Base-by-base conservation (phyloP, 2,888 invertebrate species). In the Melanophora roralis region DNA sequence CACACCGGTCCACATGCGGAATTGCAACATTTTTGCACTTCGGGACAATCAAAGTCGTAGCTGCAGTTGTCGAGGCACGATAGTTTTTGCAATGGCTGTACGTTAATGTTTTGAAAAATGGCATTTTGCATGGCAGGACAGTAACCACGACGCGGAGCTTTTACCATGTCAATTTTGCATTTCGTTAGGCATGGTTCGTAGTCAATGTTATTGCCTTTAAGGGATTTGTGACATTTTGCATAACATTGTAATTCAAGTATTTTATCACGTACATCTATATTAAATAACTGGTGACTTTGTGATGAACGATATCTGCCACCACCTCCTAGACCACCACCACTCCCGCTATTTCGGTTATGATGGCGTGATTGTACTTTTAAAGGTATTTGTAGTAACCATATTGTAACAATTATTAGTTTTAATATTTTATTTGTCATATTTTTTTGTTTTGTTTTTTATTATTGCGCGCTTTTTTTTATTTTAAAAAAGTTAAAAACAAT, bases 1-100 rank as follows among this genome's bases (percentile, higher is more conserved):
- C 95, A 95, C 21, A 93, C 92, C 19, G 93, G 91, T 0, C 95
- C 94, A 84, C 95, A 95, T 23, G 91, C 92, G 40, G 91, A 91
- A 27, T 89, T 89, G 84, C 95, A 95, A 87, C 95, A 95, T 82
- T 94, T 92, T 76, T 93, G 92, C 1, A 92, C 91, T 80, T 93
- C 94, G 9, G 93, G 92, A 86, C 95, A 95, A 83, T 94, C 93
- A 0, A 92, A 91, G 85, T 95, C 95, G 16, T 86, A 86, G 51
- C 84, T 85, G 36, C 89, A 90, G 65, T 86, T 85, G 81, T 89
- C 87, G 16, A 89, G 84, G 47, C 89, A 89, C 5, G 82, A 76
- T 77, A 87, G 19, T 34, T 82, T 78, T 59, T 84, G 83, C 49
- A 86, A 65, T 62, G 83, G 81, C 64, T 84, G 23, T 71, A 85